Evolutionary conservation across 92 coral and sea anemone species (phyloP).

Genomic region (Umimayanthus chanpuru): DNA sequence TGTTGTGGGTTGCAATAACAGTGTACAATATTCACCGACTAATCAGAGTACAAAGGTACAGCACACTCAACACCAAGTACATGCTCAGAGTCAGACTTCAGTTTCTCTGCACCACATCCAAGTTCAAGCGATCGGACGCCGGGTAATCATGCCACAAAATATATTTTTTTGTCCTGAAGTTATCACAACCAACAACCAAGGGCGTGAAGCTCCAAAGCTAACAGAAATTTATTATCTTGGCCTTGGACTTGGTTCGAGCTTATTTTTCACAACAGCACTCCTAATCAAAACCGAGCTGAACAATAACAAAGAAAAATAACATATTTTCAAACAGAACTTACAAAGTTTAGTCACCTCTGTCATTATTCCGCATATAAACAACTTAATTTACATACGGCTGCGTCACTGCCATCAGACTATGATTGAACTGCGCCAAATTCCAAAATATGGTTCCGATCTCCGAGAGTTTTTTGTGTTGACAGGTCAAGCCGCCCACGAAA

Average conservation of each 20-base stretch:
- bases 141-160: neutral
- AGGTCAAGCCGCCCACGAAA: constrained; percentile 6
- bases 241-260: neutral
- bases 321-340: neutral
- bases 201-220: too few relatives aligned
- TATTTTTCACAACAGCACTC: neutral
- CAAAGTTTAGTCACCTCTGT: neutral
- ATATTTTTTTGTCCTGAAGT: neutral
- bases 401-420: neutral
- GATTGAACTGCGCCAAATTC: neutral
- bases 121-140: neutral
- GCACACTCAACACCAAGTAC: neutral
- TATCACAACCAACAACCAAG: neutral
- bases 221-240: too few relatives aligned
- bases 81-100: too few relatives aligned
- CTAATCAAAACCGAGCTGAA: neutral
- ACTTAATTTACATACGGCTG: constrained; percentile 13
- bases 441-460: neutral
- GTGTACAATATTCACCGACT: neutral
- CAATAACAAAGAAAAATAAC: neutral
- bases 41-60: too few relatives aligned
- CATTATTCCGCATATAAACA: neutral
- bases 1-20: neutral
- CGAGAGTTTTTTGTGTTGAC: constrained; percentile 22
- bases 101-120: too few relatives aligned